Percentiles rank a stretch among this genome's conserved stretches.
Evolutionary conservation across 2,888 invertebrate species (phyloP).

Genomic region (Phalera bucephala): DNA sequence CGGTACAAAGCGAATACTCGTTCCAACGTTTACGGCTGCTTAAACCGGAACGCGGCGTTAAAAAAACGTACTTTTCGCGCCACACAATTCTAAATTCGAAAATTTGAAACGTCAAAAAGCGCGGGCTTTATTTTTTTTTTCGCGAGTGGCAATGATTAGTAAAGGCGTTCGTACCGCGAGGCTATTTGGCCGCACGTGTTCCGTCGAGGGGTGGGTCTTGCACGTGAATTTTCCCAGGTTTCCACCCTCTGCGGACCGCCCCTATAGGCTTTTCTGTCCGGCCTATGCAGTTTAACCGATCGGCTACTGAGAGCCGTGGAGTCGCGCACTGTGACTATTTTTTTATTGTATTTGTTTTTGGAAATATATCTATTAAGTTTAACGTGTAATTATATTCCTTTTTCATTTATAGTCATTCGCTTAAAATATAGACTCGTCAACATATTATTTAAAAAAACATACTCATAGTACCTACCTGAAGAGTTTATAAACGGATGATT

Average conservation of each 20-base stretch:
- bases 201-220: slow-evolving; percentile 71
- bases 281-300: slow-evolving; percentile 82
- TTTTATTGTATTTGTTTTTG: background rate
- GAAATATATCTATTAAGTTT: too few species aligned
- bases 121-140: slow-evolving; percentile 57
- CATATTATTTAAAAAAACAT: too few species aligned
- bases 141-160: slow-evolving; percentile 74
- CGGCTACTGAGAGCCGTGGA: slow-evolving; percentile 60
- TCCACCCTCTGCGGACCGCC: slow-evolving; percentile 82
- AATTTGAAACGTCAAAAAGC: slow-evolving; percentile 40
- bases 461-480: too few species aligned
- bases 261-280: slow-evolving; percentile 83
- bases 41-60: slow-evolving; percentile 28
- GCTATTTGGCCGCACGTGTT: slow-evolving; percentile 80
- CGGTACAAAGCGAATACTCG: slow-evolving; percentile 60
- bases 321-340: slow-evolving; percentile 36
- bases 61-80: slow-evolving; percentile 10
- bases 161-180: slow-evolving; percentile 73
- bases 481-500: too few species aligned
- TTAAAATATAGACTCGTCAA: too few species aligned
- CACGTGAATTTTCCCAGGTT: slow-evolving; percentile 83
- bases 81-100: background rate
- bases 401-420: too few species aligned
- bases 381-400: too few species aligned
- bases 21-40: slow-evolving; percentile 59